A percentile compares a stretch with the other conserved stretches of the same genome.
Conservation (phyloP, 2,888 invertebrate genomes). For the Auanema freiburgensis region DNA sequence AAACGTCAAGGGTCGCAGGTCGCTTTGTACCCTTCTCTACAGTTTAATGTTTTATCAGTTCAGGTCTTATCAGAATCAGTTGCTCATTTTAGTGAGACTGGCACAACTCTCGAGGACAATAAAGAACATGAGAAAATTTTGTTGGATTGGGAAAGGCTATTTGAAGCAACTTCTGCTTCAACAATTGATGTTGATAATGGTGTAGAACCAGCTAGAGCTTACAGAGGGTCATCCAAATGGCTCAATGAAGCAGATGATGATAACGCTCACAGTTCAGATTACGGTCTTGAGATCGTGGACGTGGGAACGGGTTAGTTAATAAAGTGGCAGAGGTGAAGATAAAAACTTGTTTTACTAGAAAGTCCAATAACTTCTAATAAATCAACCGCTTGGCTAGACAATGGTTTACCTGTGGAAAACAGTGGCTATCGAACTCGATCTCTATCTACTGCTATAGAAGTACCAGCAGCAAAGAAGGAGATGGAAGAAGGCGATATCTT, state of each 20-base stretch:
- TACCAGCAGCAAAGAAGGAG: too few relatives aligned
- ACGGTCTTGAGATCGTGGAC: neutral
- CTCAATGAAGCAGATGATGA: neutral
- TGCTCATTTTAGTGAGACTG: too few relatives aligned
- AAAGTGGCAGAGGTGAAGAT: conserved; percentile 1
- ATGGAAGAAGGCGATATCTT: conserved; percentile 13
- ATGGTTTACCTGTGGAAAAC: too few relatives aligned
- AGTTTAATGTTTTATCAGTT: neutral
- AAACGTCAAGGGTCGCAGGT: conserved; percentile 11
- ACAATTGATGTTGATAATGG: neutral
- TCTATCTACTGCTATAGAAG: too few relatives aligned
- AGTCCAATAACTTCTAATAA: neutral
- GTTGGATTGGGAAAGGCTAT: too few relatives aligned
- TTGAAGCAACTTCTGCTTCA: neutral
- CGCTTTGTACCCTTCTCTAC: neutral
- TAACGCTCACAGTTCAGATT: neutral
- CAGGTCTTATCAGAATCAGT: neutral
- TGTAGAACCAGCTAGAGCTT: neutral
- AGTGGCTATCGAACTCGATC: too few relatives aligned
- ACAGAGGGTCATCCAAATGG: conserved; percentile 6
- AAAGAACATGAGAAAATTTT: neutral
- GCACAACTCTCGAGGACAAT: neutral
- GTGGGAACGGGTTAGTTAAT: neutral
- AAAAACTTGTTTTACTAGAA: neutral
- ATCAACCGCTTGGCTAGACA: too few relatives aligned